phyloP scores from a whole-genome alignment of 2,888 invertebrate species.

The Odontocolon sp. region DNA sequence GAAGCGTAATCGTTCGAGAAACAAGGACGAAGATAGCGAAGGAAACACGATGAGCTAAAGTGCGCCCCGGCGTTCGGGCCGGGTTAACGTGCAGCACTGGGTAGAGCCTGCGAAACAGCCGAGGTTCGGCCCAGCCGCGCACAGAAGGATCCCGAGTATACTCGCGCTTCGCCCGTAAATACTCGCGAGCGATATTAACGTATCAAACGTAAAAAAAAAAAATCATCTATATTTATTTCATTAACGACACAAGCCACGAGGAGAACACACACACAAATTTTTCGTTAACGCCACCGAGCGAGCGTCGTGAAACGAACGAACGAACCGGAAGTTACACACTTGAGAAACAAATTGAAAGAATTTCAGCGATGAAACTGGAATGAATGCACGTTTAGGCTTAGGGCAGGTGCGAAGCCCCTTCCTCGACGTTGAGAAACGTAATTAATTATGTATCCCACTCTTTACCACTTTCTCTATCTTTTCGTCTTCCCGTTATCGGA shows the following conservation, averaged over 20 bases:
- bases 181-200: neutral
- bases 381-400: conserved; percentile 4
- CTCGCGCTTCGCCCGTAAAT: conserved; percentile 25
- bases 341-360: too few species aligned
- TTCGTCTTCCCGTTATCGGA: too few species aligned
- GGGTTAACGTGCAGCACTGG: conserved; percentile 63
- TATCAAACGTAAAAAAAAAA: too few species aligned
- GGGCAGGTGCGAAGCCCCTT: conserved; percentile 43
- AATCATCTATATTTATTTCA: too few species aligned
- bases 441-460: too few species aligned
- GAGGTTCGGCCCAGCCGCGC: conserved; percentile 52
- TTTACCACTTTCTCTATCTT: too few species aligned
- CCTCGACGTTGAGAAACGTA: neutral
- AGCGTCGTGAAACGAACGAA: too few species aligned
- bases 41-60: conserved; percentile 29
- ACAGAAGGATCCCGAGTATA: conserved; percentile 27
- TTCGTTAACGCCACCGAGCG: too few species aligned
- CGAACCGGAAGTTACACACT: too few species aligned
- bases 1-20: too few species aligned
- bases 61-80: conserved; percentile 57
- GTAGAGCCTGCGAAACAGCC: conserved; percentile 48
- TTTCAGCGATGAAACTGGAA: neutral
- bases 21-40: conserved; percentile 16
- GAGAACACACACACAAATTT: too few species aligned
- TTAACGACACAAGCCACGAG: too few species aligned